A percentile compares a stretch with the other conserved stretches of the same genome.
phyloP scores from a whole-genome alignment of 1,140 invertebrate genomes.

The Trichogramma pretiosum region DNA sequence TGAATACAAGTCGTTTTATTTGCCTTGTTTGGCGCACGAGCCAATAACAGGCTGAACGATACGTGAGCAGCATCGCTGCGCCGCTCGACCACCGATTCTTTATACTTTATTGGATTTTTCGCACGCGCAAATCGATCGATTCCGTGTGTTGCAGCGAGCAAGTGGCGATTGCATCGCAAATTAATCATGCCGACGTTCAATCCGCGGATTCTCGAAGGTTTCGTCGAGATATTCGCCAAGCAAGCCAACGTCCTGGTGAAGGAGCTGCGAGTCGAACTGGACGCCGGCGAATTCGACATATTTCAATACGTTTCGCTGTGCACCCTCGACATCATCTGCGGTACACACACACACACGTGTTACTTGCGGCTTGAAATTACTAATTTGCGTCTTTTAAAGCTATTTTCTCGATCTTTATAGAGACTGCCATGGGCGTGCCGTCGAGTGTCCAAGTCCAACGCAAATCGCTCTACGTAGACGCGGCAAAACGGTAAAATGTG shows the following conservation, averaged over 20 bases:
- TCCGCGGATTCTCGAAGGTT: conserved; percentile 65
- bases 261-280: conserved; percentile 43
- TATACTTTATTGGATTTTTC: background rate
- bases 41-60: no score
- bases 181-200: conserved; percentile 69
- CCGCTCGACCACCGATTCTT: no score
- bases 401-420: conserved; percentile 34
- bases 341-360: no score
- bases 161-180: conserved; percentile 62
- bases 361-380: conserved; percentile 15
- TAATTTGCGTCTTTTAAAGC: background rate
- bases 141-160: no score
- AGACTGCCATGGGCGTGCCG: conserved; percentile 61
- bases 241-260: conserved; percentile 52
- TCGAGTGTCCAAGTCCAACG: conserved; percentile 52
- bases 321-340: conserved; percentile 68
- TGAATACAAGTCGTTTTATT: no score
- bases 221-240: conserved; percentile 61
- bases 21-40: no score
- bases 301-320: conserved; percentile 57
- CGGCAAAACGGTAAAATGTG: conserved; percentile 45
- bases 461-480: conserved; percentile 54
- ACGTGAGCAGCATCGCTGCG: no score
- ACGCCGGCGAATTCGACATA: conserved; percentile 48
- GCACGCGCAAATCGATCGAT: background rate